Conservation (phyloP, 2,113 vertebrate species). For the Mionectes macconnelli region DNA sequence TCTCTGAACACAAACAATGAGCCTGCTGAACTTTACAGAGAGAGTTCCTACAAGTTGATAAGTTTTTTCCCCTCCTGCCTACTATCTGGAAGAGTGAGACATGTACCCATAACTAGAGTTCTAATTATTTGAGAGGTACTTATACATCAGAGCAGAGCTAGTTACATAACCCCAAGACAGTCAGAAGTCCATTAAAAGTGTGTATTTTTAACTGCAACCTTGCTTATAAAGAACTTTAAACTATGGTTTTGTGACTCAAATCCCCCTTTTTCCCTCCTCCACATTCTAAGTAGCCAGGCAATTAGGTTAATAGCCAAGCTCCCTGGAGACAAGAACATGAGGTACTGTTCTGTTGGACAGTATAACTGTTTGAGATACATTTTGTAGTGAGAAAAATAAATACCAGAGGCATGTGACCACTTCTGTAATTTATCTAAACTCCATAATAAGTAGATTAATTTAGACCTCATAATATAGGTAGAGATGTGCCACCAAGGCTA, state of each 20-base stretch:
- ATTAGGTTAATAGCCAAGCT: background rate
- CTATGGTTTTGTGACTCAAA: background rate
- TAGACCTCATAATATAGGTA: constrained; percentile 63
- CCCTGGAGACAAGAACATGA: constrained; percentile 12
- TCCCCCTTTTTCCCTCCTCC: background rate
- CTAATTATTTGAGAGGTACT: background rate
- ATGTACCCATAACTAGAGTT: background rate
- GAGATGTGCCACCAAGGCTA: constrained; percentile 37
- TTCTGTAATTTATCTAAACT: constrained; percentile 66
- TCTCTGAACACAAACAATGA: background rate
- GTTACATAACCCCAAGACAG: background rate
- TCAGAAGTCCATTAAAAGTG: background rate
- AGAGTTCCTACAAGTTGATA: background rate
- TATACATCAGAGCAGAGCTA: background rate
- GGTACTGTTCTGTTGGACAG: constrained; percentile 23
- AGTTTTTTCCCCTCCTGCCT: background rate
- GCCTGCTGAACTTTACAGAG: background rate
- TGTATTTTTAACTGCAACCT: background rate
- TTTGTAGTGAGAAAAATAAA: constrained; percentile 69
- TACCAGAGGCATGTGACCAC: constrained; percentile 61
- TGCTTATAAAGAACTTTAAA: background rate
- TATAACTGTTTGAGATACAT: constrained; percentile 43
- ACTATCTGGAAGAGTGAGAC: background rate
- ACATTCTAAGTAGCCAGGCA: background rate
- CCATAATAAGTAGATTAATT: constrained; percentile 69